Base-by-base conservation (phyloP, 2,888 invertebrate genomes). In the Hirtodrosophila duncani region DNA sequence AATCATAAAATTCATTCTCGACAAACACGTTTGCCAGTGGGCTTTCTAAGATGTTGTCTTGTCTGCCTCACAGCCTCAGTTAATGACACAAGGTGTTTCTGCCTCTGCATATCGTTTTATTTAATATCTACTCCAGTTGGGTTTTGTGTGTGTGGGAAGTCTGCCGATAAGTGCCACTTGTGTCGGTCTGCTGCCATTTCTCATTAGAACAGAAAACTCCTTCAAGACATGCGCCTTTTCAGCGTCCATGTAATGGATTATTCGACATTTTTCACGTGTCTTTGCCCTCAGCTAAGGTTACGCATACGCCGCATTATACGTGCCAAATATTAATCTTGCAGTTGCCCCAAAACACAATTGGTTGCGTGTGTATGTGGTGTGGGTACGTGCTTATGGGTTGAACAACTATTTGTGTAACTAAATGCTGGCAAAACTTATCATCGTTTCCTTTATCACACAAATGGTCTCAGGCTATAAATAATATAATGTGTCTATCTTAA, bases 301-400 rank as follows among this genome's bases (percentile, higher is more conserved):
- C 64, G 59, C 50, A 53, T 62, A 58, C 49, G 56, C 20, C 58
- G 50, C 20, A 36, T 34, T 58, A 49, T 72, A 69, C 62, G 81
- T 67, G 75, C 56, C 56, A 67, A 81, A 72, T 78, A 75, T 78
- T 81, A 72, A 75, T 80, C 56, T 63, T 31, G 29, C 59, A 57
- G 59, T 62, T 61, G 56, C n/a, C n/a, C n/a, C n/a, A n/a, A n/a
- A n/a, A n/a, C n/a, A n/a, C n/a, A n/a, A n/a, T n/a, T n/a, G n/a
- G n/a, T n/a, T n/a, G n/a, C n/a, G n/a, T n/a, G n/a, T n/a, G n/a
- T n/a, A n/a, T n/a, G n/a, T n/a, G n/a, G n/a, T n/a, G n/a, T n/a
- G n/a, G n/a, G n/a, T n/a, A n/a, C n/a, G n/a, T n/a, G n/a, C n/a
- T n/a, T n/a, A n/a, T n/a, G n/a, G n/a, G n/a, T n/a, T n/a, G n/a